Base-by-base conservation (phyloP, 2,113 vertebrate species). In the Pyrgilauda ruficollis region DNA sequence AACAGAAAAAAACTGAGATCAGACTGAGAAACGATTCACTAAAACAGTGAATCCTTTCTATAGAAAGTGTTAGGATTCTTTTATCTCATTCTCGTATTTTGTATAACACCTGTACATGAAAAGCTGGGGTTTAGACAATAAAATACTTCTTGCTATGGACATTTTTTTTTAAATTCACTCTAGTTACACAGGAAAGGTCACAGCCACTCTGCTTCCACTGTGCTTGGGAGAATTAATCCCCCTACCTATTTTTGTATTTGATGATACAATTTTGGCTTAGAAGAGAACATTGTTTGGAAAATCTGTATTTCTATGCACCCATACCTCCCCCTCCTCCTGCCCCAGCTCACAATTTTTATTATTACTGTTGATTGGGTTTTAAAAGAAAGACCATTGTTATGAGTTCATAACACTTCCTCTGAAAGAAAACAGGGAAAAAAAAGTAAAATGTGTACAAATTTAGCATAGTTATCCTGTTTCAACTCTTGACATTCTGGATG, bases 311-410 rank as follows among this genome's bases (percentile, higher is more conserved):
- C 30, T 66, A 19, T 24, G 46, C 15, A 41, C 8, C 8, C 41
- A 49, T 18, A 37, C 55, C 31, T 69, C 8, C 43, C 9, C 22
- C 12, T 47, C 2, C 41, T 5, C 26, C 11, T 0, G 0, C 2
- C 8, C 12, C 33, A 37, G 8, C 7, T 75, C 27, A 50, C 24
- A 27, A 18, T 72, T 56, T 63, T 59, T 64, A 46, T 52, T 24
- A n/a, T 39, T 44, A 31, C 15, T 47, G 21, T 44, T 44, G 5
- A 31, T 35, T 73, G 6, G 9, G 2, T 69, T 81, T 87, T 79
- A 59, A 53, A 86, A 68, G 47, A 26, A 46, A 87, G 10, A 80
- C 6, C 6, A 33, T 41, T 61, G 9, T 43, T 82, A 44, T 7
- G 33, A 55, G 41, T 90, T 81, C n/a, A 56, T 78, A 23, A 50